These are phyloP conservation scores for Malurus splendens DNA, from an alignment of 2,797 vertebrate species.

Conservation along the genomic window DNA sequence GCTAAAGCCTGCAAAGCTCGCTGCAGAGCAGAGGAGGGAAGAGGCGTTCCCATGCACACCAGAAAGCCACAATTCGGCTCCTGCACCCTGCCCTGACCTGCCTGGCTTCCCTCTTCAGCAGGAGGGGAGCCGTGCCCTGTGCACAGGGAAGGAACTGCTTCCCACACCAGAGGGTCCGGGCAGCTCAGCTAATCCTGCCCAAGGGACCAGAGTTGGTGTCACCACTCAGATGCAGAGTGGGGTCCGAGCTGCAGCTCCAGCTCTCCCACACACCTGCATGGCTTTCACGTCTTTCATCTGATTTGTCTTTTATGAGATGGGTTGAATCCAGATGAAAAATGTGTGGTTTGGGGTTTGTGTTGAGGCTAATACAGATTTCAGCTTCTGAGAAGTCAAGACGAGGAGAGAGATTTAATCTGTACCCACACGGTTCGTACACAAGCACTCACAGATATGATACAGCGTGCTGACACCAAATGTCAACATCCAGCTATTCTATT, in stretches of 20 bases:
- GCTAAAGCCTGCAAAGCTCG: background rate
- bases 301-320: background rate
- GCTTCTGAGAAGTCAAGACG: background rate
- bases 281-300: background rate
- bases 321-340: background rate
- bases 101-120: background rate
- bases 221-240: fast-evolving
- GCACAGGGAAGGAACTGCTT: background rate
- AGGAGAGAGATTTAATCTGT: background rate
- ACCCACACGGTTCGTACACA: background rate
- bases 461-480: background rate
- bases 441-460: background rate
- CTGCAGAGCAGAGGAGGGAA: background rate
- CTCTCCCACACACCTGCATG: background rate
- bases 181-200: background rate
- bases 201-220: background rate
- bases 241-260: background rate
- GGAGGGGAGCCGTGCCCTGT: background rate
- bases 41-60: background rate
- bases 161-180: background rate
- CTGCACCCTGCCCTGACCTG: background rate
- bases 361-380: background rate
- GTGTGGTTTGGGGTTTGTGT: background rate
- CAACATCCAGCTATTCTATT: background rate
- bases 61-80: background rate